Evolutionary conservation across 2,797 vertebrate species (phyloP).

Genomic region (Hypotaenidia okinawae): DNA sequence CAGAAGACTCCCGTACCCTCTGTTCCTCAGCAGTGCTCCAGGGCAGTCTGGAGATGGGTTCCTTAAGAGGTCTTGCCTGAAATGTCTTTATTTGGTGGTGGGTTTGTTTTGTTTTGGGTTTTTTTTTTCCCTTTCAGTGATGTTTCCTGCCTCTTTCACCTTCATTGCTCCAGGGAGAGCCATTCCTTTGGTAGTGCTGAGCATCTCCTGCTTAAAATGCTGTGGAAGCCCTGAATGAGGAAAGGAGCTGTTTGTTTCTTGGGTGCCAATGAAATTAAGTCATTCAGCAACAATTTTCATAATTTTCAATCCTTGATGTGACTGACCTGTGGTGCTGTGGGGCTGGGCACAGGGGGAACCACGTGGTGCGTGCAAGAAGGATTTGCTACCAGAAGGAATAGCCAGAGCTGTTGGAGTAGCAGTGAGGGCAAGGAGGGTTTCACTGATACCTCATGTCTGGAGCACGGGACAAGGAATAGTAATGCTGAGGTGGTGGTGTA

Average conservation of each 20-base stretch:
- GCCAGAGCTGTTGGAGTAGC: background rate
- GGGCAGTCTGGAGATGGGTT: background rate
- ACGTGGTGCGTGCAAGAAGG: background rate
- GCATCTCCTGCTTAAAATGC: background rate
- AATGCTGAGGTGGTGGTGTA: background rate
- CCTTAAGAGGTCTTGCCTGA: background rate
- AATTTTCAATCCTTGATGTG: background rate
- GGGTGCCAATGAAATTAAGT: background rate
- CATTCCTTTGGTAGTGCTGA: background rate
- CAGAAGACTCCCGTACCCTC: background rate
- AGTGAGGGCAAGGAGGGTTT: rapidly evolving
- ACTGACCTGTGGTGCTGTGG: background rate
- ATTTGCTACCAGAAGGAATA: background rate
- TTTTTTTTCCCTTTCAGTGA: background rate
- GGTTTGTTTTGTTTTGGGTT: too few species aligned
- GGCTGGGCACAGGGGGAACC: background rate
- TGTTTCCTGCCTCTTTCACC: background rate
- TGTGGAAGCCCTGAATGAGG: background rate
- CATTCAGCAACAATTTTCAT: background rate
- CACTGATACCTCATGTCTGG: background rate
- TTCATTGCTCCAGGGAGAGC: background rate
- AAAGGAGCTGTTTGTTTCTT: background rate
- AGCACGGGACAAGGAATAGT: background rate
- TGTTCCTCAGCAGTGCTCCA: background rate
- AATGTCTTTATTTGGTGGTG: background rate